These are phyloP conservation scores for Drosophila pseudotakahashii DNA, from an alignment of 2,888 invertebrate genomes.

Conservation along the genomic window DNA sequence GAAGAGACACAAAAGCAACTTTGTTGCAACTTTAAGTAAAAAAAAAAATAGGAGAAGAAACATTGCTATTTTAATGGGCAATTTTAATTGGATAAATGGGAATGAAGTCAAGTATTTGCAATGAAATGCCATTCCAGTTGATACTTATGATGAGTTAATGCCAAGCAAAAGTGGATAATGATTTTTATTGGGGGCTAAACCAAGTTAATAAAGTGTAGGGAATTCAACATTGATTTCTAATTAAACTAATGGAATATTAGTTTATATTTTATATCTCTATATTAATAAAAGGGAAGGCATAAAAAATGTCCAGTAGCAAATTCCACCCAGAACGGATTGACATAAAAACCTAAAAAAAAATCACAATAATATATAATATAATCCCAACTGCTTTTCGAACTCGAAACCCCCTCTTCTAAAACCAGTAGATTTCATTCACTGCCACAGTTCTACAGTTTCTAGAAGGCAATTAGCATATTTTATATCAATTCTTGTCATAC, in stretches of 20 bases:
- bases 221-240: too few species aligned
- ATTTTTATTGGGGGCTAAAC: neutral
- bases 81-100: constrained; percentile 28
- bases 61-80: constrained; percentile 20
- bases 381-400: too few species aligned
- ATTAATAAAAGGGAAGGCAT: too few species aligned
- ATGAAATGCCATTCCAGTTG: constrained; percentile 1
- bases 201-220: too few species aligned
- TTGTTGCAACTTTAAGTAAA: constrained; percentile 14
- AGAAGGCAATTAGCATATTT: constrained; percentile 76
- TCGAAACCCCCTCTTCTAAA: too few species aligned
- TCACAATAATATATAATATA: too few species aligned
- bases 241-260: too few species aligned
- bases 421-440: neutral
- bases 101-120: constrained; percentile 4
- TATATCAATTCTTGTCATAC: constrained; percentile 77
- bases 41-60: neutral
- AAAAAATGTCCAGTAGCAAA: too few species aligned
- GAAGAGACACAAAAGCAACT: constrained; percentile 4
- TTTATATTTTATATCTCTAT: too few species aligned
- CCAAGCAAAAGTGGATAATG: neutral
- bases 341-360: too few species aligned
- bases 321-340: too few species aligned
- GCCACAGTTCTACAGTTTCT: constrained; percentile 36
- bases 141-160: constrained; percentile 12